phyloP scores from a whole-genome alignment of 2,797 vertebrate genomes.

The Hydrophis major region DNA sequence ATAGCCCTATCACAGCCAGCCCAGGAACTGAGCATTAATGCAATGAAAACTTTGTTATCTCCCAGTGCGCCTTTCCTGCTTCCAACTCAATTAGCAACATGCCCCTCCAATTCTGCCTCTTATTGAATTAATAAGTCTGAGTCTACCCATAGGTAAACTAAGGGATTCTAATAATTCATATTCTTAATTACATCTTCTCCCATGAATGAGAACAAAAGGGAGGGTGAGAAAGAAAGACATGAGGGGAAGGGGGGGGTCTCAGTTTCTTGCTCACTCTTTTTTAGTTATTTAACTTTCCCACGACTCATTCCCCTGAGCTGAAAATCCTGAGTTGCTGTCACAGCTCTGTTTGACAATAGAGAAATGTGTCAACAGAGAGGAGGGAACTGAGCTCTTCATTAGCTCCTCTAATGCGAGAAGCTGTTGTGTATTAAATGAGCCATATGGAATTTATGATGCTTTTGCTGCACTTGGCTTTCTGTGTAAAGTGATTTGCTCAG shows the following conservation, averaged over 20 bases:
- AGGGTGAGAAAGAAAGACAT: conserved; percentile 45
- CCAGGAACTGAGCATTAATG: not conserved
- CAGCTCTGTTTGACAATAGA: conserved; percentile 89
- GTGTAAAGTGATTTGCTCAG: conserved; percentile 99
- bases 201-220: conserved; percentile 64
- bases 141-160: conserved; percentile 74
- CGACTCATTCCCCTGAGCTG: conserved; percentile 82
- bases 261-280: conserved; percentile 36
- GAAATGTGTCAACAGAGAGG: conserved; percentile 97
- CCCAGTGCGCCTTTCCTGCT: conserved; percentile 41
- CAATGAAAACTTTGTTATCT: not conserved
- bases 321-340: conserved; percentile 81
- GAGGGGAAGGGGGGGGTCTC: conserved; percentile 30
- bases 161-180: conserved; percentile 78
- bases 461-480: conserved; percentile 97
- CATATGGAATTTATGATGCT: conserved; percentile 99
- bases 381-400: conserved; percentile 78
- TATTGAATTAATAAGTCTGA: conserved; percentile 75
- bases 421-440: conserved; percentile 98
- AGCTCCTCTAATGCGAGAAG: conserved; percentile 82
- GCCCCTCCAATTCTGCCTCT: conserved; percentile 60
- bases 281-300: conserved; percentile 99
- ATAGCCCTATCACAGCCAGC: not conserved
- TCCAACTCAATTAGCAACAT: conserved; percentile 73
- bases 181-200: conserved; percentile 76